Percentiles rank a stretch among this genome's conserved stretches.
phyloP scores from a whole-genome alignment of 2,888 invertebrate genomes.

The Sepiola atlantica region DNA sequence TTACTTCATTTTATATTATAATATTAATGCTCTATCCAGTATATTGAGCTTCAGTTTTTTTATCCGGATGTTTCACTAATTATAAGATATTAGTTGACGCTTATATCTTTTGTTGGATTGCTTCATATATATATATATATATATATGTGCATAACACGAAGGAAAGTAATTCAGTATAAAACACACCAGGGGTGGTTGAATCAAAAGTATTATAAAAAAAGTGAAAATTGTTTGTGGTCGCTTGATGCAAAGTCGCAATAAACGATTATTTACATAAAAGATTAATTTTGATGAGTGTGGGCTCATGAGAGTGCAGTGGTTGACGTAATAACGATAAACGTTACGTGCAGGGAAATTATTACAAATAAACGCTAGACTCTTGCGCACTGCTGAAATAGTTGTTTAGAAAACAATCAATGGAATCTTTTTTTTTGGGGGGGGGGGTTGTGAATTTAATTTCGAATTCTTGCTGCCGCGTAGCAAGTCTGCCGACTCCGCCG shows the following conservation, averaged over 20 bases:
- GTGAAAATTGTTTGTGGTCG: too few relatives aligned
- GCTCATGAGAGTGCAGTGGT: background rate
- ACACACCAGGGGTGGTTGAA: background rate
- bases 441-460: background rate
- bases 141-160: background rate
- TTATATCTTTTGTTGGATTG: too few relatives aligned
- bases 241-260: too few relatives aligned
- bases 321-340: background rate
- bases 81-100: too few relatives aligned
- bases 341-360: too few relatives aligned
- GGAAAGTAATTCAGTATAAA: background rate
- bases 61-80: too few relatives aligned
- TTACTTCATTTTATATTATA: too few relatives aligned
- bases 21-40: too few relatives aligned
- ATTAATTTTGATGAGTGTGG: too few relatives aligned
- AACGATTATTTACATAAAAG: too few relatives aligned
- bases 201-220: background rate
- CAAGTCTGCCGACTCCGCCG: background rate
- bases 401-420: background rate
- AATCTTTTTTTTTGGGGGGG: background rate
- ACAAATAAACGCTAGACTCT: background rate
- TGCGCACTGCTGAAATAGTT: background rate
- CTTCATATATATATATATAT: slow-evolving; percentile 32
- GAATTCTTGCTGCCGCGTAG: background rate
- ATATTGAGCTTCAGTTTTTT: too few relatives aligned